Percentiles rank a stretch among this genome's conserved stretches.
Evolutionary conservation across 1,140 invertebrate species (phyloP).

Genomic region (Luehdorfia chinensis): DNA sequence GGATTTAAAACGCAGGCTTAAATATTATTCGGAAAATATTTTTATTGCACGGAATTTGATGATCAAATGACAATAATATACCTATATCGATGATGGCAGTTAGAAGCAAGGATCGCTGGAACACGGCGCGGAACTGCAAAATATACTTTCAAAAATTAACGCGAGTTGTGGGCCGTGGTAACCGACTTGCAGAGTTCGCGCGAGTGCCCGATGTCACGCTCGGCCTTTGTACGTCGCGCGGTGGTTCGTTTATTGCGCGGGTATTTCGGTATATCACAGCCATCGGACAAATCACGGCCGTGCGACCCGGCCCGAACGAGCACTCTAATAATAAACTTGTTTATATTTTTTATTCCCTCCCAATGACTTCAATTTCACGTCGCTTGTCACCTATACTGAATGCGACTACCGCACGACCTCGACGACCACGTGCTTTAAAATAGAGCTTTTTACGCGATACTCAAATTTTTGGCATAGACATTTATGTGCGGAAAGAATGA

Average conservation of each 20-base stretch:
- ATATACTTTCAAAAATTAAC: conserved; percentile 4
- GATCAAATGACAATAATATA: too few species aligned
- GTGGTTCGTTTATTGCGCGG: conserved; percentile 63
- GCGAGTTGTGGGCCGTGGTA: conserved; percentile 33
- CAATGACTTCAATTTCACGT: conserved; percentile 47
- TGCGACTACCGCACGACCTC: conserved; percentile 34
- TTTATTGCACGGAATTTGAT: too few species aligned
- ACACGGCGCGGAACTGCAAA: not conserved
- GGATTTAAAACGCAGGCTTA: too few species aligned
- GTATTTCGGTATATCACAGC: conserved; percentile 74
- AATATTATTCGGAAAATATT: too few species aligned
- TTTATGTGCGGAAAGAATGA: conserved; percentile 35
- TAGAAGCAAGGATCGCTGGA: not conserved
- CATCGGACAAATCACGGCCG: conserved; percentile 74
- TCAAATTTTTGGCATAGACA: conserved; percentile 33
- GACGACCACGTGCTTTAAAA: conserved; percentile 52
- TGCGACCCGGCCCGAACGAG: conserved; percentile 70
- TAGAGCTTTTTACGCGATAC: conserved; percentile 46
- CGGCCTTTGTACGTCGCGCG: conserved; percentile 50
- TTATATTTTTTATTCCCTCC: conserved; percentile 71
- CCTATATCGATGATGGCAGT: not conserved
- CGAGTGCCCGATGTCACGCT: conserved; percentile 51
- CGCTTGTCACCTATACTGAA: conserved; percentile 25
- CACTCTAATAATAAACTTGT: conserved; percentile 75
- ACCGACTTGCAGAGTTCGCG: conserved; percentile 40